phyloP scores from a whole-genome alignment of 2,888 invertebrate species.

The Acronicta aceris region DNA sequence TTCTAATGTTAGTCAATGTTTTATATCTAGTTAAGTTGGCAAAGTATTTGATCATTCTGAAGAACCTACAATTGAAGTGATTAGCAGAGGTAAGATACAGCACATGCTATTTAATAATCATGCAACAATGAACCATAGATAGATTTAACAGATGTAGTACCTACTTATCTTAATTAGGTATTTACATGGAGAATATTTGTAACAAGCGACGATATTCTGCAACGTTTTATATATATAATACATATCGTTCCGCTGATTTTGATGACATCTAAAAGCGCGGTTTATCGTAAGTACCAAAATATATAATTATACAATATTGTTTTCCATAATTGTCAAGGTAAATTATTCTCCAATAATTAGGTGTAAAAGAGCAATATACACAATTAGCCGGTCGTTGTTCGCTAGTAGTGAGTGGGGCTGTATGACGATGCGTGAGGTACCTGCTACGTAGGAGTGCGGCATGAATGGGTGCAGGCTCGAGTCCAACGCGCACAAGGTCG shows the following conservation, averaged over 20 bases:
- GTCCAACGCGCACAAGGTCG: conserved; percentile 79
- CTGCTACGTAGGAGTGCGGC: conserved; percentile 75
- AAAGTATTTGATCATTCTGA: conserved; percentile 38
- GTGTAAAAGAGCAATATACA: conserved; percentile 20
- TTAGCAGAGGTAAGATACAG: conserved; percentile 39
- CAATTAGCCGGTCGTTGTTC: conserved; percentile 7
- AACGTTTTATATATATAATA: conserved; percentile 36
- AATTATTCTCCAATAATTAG: background rate
- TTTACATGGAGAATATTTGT: conserved; percentile 33
- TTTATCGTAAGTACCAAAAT: too few relatives aligned
- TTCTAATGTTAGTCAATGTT: conserved; percentile 36
- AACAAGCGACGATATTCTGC: conserved; percentile 58
- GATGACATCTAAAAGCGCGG: conserved; percentile 16
- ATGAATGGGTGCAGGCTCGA: conserved; percentile 70
- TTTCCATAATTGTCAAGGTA: too few relatives aligned
- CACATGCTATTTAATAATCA: conserved; percentile 53
- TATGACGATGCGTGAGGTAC: conserved; percentile 63
- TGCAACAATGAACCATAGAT: conserved; percentile 46
- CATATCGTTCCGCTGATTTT: conserved; percentile 20
- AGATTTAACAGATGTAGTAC: conserved; percentile 22
- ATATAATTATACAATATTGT: background rate
- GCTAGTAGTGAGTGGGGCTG: conserved; percentile 7
- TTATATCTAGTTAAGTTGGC: conserved; percentile 12
- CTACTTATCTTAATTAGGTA: background rate
- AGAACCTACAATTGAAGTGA: conserved; percentile 29